phyloP scores from a whole-genome alignment of 2,888 invertebrate genomes.

The Meliscaeva auricollis region DNA sequence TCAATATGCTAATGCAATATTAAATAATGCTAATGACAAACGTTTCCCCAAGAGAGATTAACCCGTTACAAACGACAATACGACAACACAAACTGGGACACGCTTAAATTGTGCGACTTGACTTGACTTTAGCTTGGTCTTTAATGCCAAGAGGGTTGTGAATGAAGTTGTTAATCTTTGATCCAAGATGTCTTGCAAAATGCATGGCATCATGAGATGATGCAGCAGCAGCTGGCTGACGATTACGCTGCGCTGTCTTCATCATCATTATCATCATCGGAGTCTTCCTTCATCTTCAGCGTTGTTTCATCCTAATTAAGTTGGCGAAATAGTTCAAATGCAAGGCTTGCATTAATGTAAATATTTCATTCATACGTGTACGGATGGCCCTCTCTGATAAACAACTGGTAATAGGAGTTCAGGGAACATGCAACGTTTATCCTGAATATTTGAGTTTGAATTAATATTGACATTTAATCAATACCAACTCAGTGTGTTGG shows the following conservation, averaged over 20 bases:
- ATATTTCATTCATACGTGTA: slow-evolving; percentile 29
- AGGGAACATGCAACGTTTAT: slow-evolving; percentile 32
- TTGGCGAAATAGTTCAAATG: slow-evolving; percentile 50
- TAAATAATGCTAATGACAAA: slow-evolving; percentile 74
- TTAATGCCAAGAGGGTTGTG: slow-evolving; percentile 5
- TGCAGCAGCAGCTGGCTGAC: not conserved
- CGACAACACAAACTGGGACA: slow-evolving; percentile 42
- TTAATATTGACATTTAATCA: slow-evolving; percentile 75
- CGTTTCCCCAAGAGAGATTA: slow-evolving; percentile 69
- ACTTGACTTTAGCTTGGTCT: slow-evolving; percentile 9
- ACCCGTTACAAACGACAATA: slow-evolving; percentile 65
- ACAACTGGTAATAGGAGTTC: not conserved
- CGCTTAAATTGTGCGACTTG: slow-evolving; percentile 31
- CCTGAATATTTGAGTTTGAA: slow-evolving; percentile 52
- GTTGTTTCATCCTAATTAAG: slow-evolving; percentile 61
- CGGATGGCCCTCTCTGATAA: slow-evolving; percentile 18
- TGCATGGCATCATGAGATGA: no score
- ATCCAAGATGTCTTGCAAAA: slow-evolving; percentile 47
- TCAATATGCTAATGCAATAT: slow-evolving; percentile 75
- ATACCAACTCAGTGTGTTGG: slow-evolving; percentile 28
- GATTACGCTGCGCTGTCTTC: not conserved
- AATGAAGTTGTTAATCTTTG: slow-evolving; percentile 36
- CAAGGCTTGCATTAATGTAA: slow-evolving; percentile 66
- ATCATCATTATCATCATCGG: not conserved
- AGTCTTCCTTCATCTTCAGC: not conserved